Conservation (phyloP, 1,140 invertebrate genomes). For the Tetraneura akinire region DNA sequence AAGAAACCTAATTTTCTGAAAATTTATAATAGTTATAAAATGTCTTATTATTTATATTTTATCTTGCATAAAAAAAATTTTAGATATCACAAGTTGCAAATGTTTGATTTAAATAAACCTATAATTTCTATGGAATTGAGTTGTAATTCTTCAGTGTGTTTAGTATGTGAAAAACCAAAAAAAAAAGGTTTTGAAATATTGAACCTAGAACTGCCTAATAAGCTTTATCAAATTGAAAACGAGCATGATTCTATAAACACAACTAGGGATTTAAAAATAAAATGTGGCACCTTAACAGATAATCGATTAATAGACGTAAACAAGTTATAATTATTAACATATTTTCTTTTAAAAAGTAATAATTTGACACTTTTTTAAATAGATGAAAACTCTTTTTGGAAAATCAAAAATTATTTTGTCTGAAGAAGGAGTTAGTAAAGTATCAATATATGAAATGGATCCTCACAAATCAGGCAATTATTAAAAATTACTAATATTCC, state of each 20-base stretch:
- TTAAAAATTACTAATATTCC: no score
- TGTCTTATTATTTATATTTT: background rate
- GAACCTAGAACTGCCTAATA: slow-evolving; percentile 29
- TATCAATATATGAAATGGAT: slow-evolving; percentile 25
- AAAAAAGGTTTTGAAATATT: slow-evolving; percentile 39
- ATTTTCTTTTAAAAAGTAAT: background rate
- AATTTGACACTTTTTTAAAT: background rate
- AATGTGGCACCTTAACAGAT: slow-evolving; percentile 39
- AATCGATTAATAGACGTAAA: slow-evolving; percentile 41
- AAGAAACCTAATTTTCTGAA: background rate
- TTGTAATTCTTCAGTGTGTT: background rate
- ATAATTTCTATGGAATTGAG: slow-evolving; percentile 28
- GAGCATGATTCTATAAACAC: slow-evolving; percentile 32
- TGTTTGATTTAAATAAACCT: slow-evolving; percentile 34
- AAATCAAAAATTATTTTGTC: slow-evolving; percentile 38
- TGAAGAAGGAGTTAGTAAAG: slow-evolving; percentile 25
- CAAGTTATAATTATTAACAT: background rate
- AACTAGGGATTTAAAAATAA: slow-evolving; percentile 40
- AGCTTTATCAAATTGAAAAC: slow-evolving; percentile 37
- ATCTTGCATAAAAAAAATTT: no score
- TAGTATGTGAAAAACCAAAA: slow-evolving; percentile 14
- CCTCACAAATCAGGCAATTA: slow-evolving; percentile 25
- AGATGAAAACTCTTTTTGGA: slow-evolving; percentile 44
- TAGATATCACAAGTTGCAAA: slow-evolving; percentile 39
- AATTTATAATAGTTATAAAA: no score